Evolutionary conservation across 2,113 vertebrate species (phyloP), one percentile per base, ranked within the genome.

Genomic region (Lophotis ruficrista): DNA sequence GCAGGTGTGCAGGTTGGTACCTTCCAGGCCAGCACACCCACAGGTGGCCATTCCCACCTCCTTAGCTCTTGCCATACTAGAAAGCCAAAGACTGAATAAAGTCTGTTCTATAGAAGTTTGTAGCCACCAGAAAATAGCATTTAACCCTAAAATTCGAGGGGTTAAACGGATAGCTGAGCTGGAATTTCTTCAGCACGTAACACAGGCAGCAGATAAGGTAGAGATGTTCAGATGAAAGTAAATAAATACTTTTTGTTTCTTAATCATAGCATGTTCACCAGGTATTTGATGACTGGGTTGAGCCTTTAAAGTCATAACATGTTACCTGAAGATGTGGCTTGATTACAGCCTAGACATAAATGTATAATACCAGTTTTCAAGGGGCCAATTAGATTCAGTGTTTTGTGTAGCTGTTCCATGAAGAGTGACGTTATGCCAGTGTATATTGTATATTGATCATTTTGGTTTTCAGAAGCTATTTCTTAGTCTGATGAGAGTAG

Each of bases 281-380:
- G 57, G 35, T 75, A 80, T 79, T 95, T 90, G 73, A 81, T 73
- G 85, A 82, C 23, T 85, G 79, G 51, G 57, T 76, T 58, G 83
- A 84, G 35, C 51, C 28, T 94, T 89, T 88, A 28, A 93, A 94
- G 75, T 92, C 65, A 83, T 70, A 94, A 94, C 62, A 84, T 75
- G 78, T 81, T 94, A 83, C 33, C 58, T 93, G 91, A 92, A 86
- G 72, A 47, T 48, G 57, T 87, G 54, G 64, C 66, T 96, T 96
- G 76, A 92, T 94, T 94, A 50, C 80, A 96, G 65, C 48, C 83
- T 87, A 47, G 57, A 57, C 33, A 69, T 1, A 8, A 94, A 90
- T 57, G 31, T n/a, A 50, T 61, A 75, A 95, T 28, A 35, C 30
- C 2, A 2, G 20, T 80, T 84, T 95, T 84, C 65, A 69, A 73